phyloP scores from a whole-genome alignment of 2,797 vertebrate genomes.

The Spinibarbus caldwelli region DNA sequence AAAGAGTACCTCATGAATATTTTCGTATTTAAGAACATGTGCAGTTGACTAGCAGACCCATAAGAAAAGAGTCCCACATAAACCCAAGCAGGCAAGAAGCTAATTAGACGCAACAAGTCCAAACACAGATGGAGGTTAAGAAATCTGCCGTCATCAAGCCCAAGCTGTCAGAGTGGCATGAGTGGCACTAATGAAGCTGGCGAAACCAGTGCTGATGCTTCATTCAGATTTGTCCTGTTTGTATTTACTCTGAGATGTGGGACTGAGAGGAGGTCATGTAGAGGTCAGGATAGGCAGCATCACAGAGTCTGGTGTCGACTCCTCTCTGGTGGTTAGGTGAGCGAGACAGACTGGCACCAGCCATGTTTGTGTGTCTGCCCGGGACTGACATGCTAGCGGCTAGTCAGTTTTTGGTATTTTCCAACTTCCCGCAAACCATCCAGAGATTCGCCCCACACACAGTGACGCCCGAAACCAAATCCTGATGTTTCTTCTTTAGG shows the following conservation, averaged over 20 bases:
- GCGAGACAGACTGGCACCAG: slow-evolving; percentile 64
- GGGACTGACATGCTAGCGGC: slow-evolving; percentile 56
- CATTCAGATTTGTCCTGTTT: slow-evolving; percentile 4
- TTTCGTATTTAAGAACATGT: slow-evolving; percentile 39
- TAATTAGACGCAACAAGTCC: slow-evolving; percentile 51
- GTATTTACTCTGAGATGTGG: neutral
- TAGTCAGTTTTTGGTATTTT: slow-evolving; percentile 37
- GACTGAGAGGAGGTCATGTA: neutral
- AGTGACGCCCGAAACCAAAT: slow-evolving; percentile 50
- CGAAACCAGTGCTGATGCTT: neutral
- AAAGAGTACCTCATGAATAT: slow-evolving; percentile 20
- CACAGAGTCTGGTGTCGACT: slow-evolving; percentile 24
- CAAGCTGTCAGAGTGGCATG: slow-evolving; percentile 18
- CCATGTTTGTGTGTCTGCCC: slow-evolving; percentile 58
- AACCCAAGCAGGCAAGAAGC: slow-evolving; percentile 49
- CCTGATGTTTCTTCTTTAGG: slow-evolving; percentile 51
- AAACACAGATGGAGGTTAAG: slow-evolving; percentile 45
- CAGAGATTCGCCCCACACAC: slow-evolving; percentile 31
- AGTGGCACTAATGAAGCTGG: slow-evolving; percentile 15
- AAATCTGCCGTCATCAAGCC: slow-evolving; percentile 49
- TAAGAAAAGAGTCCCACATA: slow-evolving; percentile 28
- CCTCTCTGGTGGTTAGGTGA: slow-evolving; percentile 60
- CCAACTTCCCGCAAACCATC: slow-evolving; percentile 11
- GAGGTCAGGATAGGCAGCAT: slow-evolving; percentile 20
- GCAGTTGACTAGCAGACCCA: neutral